These are phyloP conservation scores for Tenthredo amoena DNA, from an alignment of 2,888 invertebrate species.

Conservation along the genomic window DNA sequence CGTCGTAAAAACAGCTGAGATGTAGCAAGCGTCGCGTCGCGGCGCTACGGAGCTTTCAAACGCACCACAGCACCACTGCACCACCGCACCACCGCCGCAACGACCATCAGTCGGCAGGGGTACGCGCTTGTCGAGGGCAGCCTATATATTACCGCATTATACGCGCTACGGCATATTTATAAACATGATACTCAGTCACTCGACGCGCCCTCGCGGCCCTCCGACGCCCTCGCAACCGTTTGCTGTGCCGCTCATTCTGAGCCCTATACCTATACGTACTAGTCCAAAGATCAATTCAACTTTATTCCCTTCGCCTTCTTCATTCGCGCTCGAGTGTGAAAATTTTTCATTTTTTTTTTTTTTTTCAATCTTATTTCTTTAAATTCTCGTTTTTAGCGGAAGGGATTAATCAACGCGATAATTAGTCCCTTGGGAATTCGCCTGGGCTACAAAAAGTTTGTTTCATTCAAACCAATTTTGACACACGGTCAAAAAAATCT, in stretches of 20 bases:
- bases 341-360: background rate
- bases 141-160: constrained; percentile 54
- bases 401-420: no score
- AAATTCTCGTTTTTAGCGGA: no score
- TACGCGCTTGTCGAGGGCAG: constrained; percentile 29
- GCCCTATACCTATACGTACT: background rate
- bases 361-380: background rate
- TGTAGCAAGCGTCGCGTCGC: constrained; percentile 65
- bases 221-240: constrained; percentile 46
- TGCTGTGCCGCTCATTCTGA: constrained; percentile 1
- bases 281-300: constrained; percentile 2
- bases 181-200: constrained; percentile 54
- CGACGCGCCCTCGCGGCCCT: constrained; percentile 48
- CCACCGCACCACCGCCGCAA: background rate
- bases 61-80: constrained; percentile 10
- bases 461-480: no score
- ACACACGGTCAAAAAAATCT: background rate
- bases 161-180: constrained; percentile 54
- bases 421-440: no score
- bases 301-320: background rate
- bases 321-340: background rate
- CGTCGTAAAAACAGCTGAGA: constrained; percentile 77
- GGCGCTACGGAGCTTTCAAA: constrained; percentile 55
- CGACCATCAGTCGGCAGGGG: constrained; percentile 24
- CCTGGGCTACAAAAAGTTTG: no score